phyloP scores from a whole-genome alignment of 2,113 vertebrate genomes.

The Vicugna pacos region DNA sequence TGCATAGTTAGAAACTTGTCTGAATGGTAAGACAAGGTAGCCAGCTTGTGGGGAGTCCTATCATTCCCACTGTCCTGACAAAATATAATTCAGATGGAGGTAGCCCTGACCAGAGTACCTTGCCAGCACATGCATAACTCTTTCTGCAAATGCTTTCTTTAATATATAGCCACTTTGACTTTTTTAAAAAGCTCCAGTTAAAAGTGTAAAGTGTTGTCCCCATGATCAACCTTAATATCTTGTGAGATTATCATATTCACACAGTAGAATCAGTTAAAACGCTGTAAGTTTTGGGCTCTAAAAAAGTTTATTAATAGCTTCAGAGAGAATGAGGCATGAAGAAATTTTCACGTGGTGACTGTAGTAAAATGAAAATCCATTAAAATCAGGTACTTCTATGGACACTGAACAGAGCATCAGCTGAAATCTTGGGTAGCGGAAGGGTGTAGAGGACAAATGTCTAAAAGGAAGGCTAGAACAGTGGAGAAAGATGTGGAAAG shows the following conservation, averaged over 20 bases:
- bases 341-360: neutral
- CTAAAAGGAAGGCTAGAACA: neutral
- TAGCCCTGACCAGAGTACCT: neutral
- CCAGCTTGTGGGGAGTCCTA: neutral
- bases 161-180: neutral
- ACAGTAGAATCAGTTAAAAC: neutral
- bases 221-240: neutral
- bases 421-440: neutral
- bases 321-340: neutral
- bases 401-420: neutral
- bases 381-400: neutral
- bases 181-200: neutral
- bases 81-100: neutral
- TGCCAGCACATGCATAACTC: accelerated
- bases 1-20: neutral
- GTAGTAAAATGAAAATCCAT: neutral
- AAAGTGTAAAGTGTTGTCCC: neutral
- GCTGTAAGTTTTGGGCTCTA: neutral
- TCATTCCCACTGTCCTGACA: neutral
- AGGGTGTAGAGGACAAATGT: neutral
- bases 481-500: neutral
- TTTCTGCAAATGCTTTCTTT: neutral
- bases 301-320: neutral
- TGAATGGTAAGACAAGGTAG: neutral
- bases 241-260: neutral